A percentile compares a stretch with the other conserved stretches of the same genome.
Conservation (phyloP, 2,113 vertebrate species). For the Parus major region DNA sequence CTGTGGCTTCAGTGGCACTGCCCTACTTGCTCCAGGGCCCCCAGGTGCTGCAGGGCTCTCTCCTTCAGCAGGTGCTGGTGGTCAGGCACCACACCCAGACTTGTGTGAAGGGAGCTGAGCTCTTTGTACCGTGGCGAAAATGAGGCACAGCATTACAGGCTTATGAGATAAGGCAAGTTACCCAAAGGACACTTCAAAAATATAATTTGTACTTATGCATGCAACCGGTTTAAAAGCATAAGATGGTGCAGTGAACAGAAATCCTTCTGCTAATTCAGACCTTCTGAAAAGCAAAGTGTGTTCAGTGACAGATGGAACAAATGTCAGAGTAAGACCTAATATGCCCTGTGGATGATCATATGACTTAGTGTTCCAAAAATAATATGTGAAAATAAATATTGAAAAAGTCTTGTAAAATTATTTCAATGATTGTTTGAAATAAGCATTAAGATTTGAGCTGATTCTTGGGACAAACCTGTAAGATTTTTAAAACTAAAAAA, state of each 20-base stretch:
- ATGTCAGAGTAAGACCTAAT: neutral
- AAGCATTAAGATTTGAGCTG: neutral
- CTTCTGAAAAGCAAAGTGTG: neutral
- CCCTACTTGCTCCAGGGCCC: neutral
- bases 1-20: neutral
- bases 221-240: neutral
- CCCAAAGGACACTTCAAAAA: neutral
- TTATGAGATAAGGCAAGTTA: neutral
- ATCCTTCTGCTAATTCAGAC: neutral
- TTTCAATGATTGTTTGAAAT: neutral
- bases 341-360: neutral
- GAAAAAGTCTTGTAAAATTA: neutral
- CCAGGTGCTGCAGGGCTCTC: neutral
- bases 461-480: neutral
- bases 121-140: neutral
- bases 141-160: neutral
- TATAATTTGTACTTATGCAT: neutral
- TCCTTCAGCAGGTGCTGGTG: neutral
- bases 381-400: neutral
- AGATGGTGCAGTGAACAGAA: neutral
- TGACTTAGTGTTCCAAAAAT: neutral
- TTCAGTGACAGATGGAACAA: neutral
- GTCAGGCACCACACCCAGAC: neutral
- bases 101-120: neutral
- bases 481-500: neutral